Base-by-base conservation (phyloP, 2,888 invertebrate species). In the Agrochola lota region DNA sequence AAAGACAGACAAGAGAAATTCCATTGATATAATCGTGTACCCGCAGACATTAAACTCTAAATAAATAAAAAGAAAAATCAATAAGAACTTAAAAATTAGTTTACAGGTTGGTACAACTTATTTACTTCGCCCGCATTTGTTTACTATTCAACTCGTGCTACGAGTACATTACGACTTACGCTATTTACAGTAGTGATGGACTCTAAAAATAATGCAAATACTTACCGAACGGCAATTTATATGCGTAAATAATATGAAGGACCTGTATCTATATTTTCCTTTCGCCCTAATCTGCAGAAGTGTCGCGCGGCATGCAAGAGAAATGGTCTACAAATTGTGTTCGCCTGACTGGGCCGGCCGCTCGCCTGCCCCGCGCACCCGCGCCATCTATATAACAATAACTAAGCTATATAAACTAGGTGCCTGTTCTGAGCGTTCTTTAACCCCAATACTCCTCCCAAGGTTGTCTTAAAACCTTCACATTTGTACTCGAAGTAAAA, bases 311-410 rank as follows among this genome's bases (percentile, higher is more conserved):
- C 91, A 92, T 92, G 92, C 92, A 91, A 94, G 94, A 94, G 94
- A 94, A 95, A 95, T 94, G 93, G 93, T 92, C 91, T 93, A 95
- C 95, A 95, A 95, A 95, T 95, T 94, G 93, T 94, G 91, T 93
- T 91, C 93, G 93, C 91, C 89, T 91, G 92, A 91, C 91, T 93
- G 91, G 91, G 89, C 90, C 88, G 57, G 87, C 86, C 81, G 86
- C 87, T 83, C 84, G 85, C 81, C 87, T 86, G 88, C 84, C 83
- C 83, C 81, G 78, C 85, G 86, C 88, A 87, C 89, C 86, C 87
- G 88, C 87, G 86, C 83, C 86, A 55, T 81, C 86, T 85, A 83
- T 83, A 83, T 84, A 85, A 81, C 84, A 84, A 75, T 77, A 84
- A 87, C 76, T 85, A 78, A 82, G 83, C 78, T 86, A 80, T 83